A percentile compares a stretch with the other conserved stretches of the same genome.
Evolutionary conservation across 2,888 invertebrate species (phyloP).

Genomic region (Drosophila emarginata): DNA sequence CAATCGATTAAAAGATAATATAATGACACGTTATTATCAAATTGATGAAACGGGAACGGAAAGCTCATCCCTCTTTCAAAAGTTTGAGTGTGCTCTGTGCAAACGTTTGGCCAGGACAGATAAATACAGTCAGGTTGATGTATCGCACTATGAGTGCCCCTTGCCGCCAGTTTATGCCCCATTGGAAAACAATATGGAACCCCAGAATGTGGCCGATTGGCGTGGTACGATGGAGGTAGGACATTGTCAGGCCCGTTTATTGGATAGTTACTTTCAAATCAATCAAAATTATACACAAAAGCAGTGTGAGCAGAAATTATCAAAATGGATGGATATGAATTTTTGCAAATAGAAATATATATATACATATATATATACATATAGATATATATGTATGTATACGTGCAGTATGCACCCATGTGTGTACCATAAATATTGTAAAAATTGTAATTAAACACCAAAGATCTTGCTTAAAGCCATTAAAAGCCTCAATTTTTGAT

Average conservation of each 20-base stretch:
- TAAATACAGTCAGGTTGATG: slow-evolving; percentile 76
- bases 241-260: slow-evolving; percentile 73
- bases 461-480: too few species aligned
- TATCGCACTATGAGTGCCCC: slow-evolving; percentile 84
- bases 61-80: slow-evolving; percentile 83
- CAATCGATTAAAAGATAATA: slow-evolving; percentile 82
- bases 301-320: slow-evolving; percentile 60
- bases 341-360: background rate
- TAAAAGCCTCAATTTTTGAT: too few species aligned
- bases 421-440: too few species aligned
- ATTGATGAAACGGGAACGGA: slow-evolving; percentile 41
- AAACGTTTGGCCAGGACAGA: slow-evolving; percentile 76
- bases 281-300: slow-evolving; percentile 61
- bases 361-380: background rate
- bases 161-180: slow-evolving; percentile 71
- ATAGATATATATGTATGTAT: too few species aligned
- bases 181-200: slow-evolving; percentile 47
- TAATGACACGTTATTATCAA: slow-evolving; percentile 82
- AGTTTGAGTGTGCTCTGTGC: slow-evolving; percentile 90
- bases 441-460: background rate
- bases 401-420: too few species aligned
- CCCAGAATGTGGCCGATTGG: slow-evolving; percentile 65
- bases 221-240: slow-evolving; percentile 70
- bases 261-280: slow-evolving; percentile 60
- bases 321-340: background rate